Percentiles rank a stretch among this genome's conserved stretches.
phyloP scores from a whole-genome alignment of 2,888 invertebrate species.

The Perdita meconis region DNA sequence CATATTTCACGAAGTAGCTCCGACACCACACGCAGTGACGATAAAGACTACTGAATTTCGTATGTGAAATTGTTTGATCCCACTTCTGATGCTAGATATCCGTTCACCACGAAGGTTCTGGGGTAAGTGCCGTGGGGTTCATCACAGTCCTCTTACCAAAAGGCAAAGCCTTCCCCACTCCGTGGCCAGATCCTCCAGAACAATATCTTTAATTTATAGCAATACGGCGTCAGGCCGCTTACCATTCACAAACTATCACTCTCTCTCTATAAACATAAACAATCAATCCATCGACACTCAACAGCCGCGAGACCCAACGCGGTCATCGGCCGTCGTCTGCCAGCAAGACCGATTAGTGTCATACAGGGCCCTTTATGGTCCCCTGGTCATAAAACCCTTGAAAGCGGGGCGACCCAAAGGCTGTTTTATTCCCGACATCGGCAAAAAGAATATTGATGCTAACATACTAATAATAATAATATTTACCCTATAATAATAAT shows the following conservation, averaged over 20 bases:
- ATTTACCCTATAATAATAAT: no score
- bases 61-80: neutral
- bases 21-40: neutral
- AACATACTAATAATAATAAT: no score
- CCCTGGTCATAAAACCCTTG: no score
- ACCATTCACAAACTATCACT: neutral
- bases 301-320: neutral
- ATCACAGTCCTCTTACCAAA: neutral
- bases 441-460: no score
- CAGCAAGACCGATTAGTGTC: no score
- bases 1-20: neutral
- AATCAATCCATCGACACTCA: neutral
- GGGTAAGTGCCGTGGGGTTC: neutral
- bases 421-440: no score
- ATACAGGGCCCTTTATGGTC: no score
- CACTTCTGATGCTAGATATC: constrained; percentile 15
- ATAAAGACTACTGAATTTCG: neutral
- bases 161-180: neutral
- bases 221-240: neutral
- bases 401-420: no score
- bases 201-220: neutral
- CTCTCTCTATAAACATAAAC: neutral
- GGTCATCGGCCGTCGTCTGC: no score
- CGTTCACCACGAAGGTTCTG: neutral
- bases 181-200: neutral